Percentiles rank a stretch among this genome's conserved stretches.
These are phyloP conservation scores for Stomorhina lunata DNA, from an alignment of 2,888 invertebrate species.

Conservation along the genomic window DNA sequence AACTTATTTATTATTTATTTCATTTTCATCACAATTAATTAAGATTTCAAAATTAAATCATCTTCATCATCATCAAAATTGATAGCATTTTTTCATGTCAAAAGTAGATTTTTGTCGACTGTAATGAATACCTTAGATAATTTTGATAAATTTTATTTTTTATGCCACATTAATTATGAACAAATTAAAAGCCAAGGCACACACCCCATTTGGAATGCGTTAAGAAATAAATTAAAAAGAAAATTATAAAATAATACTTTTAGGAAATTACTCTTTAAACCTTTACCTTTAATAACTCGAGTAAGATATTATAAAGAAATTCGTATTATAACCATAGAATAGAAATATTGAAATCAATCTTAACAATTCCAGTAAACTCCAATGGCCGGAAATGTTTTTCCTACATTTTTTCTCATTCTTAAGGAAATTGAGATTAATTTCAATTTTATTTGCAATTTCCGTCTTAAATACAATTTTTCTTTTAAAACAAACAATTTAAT, in stretches of 20 bases:
- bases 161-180: slow-evolving; percentile 54
- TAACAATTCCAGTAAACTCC: slow-evolving; percentile 13
- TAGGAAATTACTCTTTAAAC: no score
- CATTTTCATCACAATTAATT: slow-evolving; percentile 12
- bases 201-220: slow-evolving; percentile 2
- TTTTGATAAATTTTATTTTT: slow-evolving; percentile 35
- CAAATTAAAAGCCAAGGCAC: slow-evolving; percentile 12
- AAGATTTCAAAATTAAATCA: slow-evolving; percentile 2
- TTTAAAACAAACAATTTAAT: no score
- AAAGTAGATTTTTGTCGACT: slow-evolving; percentile 10
- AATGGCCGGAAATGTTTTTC: slow-evolving; percentile 28
- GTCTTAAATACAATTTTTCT: no score
- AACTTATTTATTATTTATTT: no score
- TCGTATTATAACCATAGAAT: no score
- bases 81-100: slow-evolving; percentile 53
- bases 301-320: no score
- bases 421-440: slow-evolving; percentile 57
- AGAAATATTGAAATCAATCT: no score
- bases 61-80: slow-evolving; percentile 1
- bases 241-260: slow-evolving; percentile 1
- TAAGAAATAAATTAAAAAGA: not conserved
- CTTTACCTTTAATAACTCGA: no score
- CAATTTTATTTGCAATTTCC: slow-evolving; percentile 51
- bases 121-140: slow-evolving; percentile 43
- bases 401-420: not conserved